Conservation (phyloP, 2,113 vertebrate species). For the Scytalopus superciliaris region DNA sequence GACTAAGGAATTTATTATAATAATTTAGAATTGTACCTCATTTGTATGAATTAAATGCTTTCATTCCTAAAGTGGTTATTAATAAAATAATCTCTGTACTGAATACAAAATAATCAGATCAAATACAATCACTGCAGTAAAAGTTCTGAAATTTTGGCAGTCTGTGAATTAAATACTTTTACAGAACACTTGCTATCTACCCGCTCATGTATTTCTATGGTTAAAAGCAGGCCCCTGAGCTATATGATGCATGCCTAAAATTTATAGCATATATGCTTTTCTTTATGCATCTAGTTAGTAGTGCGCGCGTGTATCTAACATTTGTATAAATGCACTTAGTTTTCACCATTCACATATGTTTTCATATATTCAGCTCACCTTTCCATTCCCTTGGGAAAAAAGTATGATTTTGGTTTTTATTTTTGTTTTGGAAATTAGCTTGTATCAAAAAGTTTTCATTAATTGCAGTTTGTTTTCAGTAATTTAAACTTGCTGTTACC, state of each 20-base stretch:
- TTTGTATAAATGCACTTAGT: not conserved
- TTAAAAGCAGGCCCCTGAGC: not conserved
- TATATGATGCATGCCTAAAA: not conserved
- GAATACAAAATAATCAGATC: not conserved
- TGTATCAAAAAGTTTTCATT: not conserved
- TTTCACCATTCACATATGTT: not conserved
- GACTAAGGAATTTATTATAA: not conserved
- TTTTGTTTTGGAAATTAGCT: not conserved
- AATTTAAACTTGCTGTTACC: constrained; percentile 35
- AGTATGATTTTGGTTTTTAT: not conserved
- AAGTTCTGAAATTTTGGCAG: not conserved
- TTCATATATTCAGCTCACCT: not conserved
- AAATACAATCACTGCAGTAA: not conserved
- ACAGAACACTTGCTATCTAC: not conserved
- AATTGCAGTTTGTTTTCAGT: constrained; percentile 48
- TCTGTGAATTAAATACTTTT: not conserved
- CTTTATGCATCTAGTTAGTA: not conserved
- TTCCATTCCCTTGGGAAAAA: constrained; percentile 12
- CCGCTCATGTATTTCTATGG: not conserved
- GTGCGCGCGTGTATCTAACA: not conserved
- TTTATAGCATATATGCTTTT: not conserved
- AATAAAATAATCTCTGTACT: not conserved
- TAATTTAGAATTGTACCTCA: not conserved
- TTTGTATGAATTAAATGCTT: not conserved
- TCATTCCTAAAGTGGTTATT: not conserved